These are phyloP conservation scores for Microplitis deprimator DNA, from an alignment of 2,888 invertebrate species.

Conservation along the genomic window DNA sequence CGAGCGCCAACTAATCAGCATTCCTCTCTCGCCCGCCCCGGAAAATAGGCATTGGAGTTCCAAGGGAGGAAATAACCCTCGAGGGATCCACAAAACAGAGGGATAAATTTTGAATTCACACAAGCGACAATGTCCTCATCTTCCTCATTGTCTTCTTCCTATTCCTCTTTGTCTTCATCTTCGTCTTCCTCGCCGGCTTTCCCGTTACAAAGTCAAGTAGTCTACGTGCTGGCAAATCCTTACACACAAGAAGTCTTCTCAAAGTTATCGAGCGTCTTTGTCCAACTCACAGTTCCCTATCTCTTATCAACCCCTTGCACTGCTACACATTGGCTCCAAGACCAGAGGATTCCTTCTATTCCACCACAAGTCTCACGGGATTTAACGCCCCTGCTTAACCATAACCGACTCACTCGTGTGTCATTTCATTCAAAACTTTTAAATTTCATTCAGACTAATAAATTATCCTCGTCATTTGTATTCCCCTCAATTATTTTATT, in stretches of 20 bases:
- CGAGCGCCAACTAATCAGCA: slow-evolving; percentile 71
- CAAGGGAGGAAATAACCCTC: slow-evolving; percentile 42
- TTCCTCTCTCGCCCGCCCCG: slow-evolving; percentile 57
- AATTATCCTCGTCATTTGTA: neutral
- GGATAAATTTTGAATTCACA: slow-evolving; percentile 53
- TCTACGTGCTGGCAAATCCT: neutral
- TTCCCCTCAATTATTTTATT: neutral
- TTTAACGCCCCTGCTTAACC: neutral
- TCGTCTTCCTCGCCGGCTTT: slow-evolving; percentile 26
- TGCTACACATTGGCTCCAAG: neutral
- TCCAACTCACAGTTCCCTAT: neutral
- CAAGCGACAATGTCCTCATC: slow-evolving; percentile 66
- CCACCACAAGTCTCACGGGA: neutral
- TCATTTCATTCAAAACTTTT: neutral
- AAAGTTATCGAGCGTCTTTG: neutral
- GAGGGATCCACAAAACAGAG: slow-evolving; percentile 38
- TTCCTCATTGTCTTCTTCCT: slow-evolving; percentile 62
- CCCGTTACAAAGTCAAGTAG: slow-evolving; percentile 16
- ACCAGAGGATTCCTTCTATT: neutral
- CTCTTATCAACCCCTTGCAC: neutral
- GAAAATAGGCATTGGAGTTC: slow-evolving; percentile 29
- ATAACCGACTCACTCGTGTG: neutral
- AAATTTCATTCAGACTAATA: neutral
- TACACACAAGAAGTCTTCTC: neutral
- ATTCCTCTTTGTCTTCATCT: slow-evolving; percentile 45